These are phyloP conservation scores for Aplysia californica DNA, from an alignment of 1,140 invertebrate genomes.

Conservation along the genomic window DNA sequence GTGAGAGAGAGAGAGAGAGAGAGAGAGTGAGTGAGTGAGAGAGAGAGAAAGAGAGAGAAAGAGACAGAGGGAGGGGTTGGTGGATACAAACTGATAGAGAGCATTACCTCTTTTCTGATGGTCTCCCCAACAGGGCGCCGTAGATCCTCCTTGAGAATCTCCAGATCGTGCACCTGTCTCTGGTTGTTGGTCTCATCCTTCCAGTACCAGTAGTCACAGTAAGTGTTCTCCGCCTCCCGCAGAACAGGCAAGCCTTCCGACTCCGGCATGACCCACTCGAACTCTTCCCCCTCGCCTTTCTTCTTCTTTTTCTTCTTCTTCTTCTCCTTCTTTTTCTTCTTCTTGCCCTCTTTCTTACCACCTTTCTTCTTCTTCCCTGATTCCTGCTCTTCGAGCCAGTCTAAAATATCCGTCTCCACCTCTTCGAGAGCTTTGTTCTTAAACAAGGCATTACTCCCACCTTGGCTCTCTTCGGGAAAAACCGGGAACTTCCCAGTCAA, in stretches of 20 bases:
- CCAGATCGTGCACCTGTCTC: background rate
- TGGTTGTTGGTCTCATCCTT: constrained; percentile 8
- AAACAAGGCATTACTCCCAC: background rate
- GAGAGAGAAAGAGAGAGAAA: background rate
- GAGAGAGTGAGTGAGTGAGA: background rate
- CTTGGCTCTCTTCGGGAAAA: background rate
- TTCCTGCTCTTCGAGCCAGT: too few relatives aligned
- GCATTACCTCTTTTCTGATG: background rate
- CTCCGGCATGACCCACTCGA: background rate
- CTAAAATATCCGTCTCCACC: background rate
- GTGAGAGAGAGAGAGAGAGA: background rate
- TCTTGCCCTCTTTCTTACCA: background rate
- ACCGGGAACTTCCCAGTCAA: background rate
- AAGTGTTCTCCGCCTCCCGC: background rate
- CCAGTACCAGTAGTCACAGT: constrained; percentile 12
- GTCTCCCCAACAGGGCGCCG: background rate
- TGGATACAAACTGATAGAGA: background rate
- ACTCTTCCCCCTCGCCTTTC: constrained; percentile 1
- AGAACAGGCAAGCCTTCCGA: background rate
- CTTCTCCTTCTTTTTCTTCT: background rate
- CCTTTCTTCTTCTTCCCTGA: background rate
- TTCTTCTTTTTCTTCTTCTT: background rate
- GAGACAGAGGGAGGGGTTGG: background rate
- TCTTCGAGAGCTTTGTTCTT: background rate
- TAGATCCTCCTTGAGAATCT: constrained; percentile 8